These are phyloP conservation scores for Apogon hyalosoma DNA, from an alignment of 2,797 vertebrate genomes.

Conservation along the genomic window DNA sequence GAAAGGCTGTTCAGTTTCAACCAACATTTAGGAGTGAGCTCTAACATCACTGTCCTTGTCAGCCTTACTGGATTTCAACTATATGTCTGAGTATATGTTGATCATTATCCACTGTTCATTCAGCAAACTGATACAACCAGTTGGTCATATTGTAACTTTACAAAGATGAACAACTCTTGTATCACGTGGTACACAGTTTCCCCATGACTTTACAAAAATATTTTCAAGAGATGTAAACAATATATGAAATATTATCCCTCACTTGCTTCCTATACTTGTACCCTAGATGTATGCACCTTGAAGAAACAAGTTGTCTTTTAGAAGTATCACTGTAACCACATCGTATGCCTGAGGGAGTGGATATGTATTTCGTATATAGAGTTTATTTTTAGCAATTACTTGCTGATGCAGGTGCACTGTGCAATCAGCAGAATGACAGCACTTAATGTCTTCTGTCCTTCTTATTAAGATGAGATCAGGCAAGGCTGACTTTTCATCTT, in stretches of 20 bases:
- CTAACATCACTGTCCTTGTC: slow-evolving; percentile 40
- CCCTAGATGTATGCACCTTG: slow-evolving; percentile 70
- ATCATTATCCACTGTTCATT: slow-evolving; percentile 39
- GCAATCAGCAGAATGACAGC: slow-evolving; percentile 68
- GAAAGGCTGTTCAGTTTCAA: slow-evolving; percentile 41
- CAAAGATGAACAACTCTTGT: slow-evolving; percentile 54
- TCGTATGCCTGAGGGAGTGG: slow-evolving; percentile 49
- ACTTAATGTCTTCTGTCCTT: slow-evolving; percentile 50
- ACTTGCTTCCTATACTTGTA: slow-evolving; percentile 54
- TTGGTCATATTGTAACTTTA: slow-evolving; percentile 32
- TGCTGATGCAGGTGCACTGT: slow-evolving; percentile 72
- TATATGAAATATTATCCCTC: slow-evolving; percentile 48
- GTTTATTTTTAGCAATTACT: slow-evolving; percentile 65
- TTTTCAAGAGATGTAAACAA: slow-evolving; percentile 44
- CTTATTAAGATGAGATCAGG: slow-evolving; percentile 26
- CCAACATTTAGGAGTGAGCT: slow-evolving; percentile 23
- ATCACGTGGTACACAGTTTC: slow-evolving; percentile 68
- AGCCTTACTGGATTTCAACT: slow-evolving; percentile 45
- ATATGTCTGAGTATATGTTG: slow-evolving; percentile 21
- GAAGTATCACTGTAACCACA: slow-evolving; percentile 64
- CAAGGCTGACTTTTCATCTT: slow-evolving; percentile 28
- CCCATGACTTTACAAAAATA: slow-evolving; percentile 51
- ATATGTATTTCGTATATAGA: slow-evolving; percentile 54
- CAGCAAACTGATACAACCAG: slow-evolving; percentile 51
- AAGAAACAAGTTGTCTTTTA: slow-evolving; percentile 63